Evolutionary conservation across 2,888 invertebrate species (phyloP).

Genomic region (Synergus japonicus): DNA sequence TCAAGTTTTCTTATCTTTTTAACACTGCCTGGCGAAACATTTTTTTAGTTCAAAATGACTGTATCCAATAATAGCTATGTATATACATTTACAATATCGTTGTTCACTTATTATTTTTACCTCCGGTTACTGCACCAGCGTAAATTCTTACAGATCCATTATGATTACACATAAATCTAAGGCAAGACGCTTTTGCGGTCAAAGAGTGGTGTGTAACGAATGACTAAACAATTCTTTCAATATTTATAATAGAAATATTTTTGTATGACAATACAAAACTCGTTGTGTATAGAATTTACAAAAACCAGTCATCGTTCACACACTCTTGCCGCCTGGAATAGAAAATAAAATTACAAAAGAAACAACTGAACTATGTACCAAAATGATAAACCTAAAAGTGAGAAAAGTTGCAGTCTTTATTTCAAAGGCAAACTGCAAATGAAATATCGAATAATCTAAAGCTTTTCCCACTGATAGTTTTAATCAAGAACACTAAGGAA

Average conservation of each 20-base stretch:
- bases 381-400: not conserved
- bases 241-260: not conserved
- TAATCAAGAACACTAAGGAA: not conserved
- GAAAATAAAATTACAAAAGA: not conserved
- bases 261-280: not conserved
- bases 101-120: not conserved
- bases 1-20: not conserved
- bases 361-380: not conserved
- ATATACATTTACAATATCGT: not conserved
- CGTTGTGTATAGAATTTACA: not conserved
- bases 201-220: not conserved
- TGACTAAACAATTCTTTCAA: not conserved
- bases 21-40: not conserved
- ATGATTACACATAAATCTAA: not conserved
- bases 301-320: not conserved
- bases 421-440: not conserved
- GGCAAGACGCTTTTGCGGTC: not conserved
- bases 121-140: not conserved
- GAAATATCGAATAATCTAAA: not conserved
- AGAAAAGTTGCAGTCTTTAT: not conserved
- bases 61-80: not conserved
- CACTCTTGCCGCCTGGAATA: not conserved
- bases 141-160: not conserved
- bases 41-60: not conserved
- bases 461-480: not conserved